phyloP scores from a whole-genome alignment of 2,797 vertebrate species.

The Rhinella marina region DNA sequence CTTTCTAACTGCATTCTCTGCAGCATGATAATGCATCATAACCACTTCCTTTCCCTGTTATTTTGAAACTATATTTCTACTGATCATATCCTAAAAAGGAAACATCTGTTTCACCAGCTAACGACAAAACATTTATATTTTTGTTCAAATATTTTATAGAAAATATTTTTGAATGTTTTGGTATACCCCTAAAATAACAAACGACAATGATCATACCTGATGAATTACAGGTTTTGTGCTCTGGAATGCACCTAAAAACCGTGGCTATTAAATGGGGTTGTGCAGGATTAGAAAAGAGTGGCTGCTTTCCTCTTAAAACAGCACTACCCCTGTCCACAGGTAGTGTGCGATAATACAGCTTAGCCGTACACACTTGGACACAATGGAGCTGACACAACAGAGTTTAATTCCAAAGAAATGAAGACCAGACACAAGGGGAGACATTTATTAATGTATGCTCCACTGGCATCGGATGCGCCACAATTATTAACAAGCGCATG shows the following conservation, averaged over 20 bases:
- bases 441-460: too few relatives aligned
- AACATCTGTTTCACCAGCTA: conserved; percentile 58
- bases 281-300: background rate
- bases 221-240: too few relatives aligned
- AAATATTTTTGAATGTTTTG: background rate
- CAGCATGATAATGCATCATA: conserved; percentile 53
- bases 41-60: conserved; percentile 59
- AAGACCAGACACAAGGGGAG: too few relatives aligned
- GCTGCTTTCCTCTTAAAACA: background rate
- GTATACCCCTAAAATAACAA: too few relatives aligned
- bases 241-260: background rate
- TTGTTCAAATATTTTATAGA: background rate
- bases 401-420: too few relatives aligned
- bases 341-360: background rate
- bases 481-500: too few relatives aligned
- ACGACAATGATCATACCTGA: background rate
- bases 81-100: conserved; percentile 62
- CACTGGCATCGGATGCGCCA: too few relatives aligned
- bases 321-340: background rate
- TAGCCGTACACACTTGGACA: background rate
- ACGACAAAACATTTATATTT: conserved; percentile 39
- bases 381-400: background rate
- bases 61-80: conserved; percentile 58
- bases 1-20: conserved; percentile 55
- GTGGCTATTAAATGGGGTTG: background rate